Evolutionary conservation across 1,140 invertebrate genomes (phyloP), one percentile per base, ranked within the genome.

Genomic region (Homalodisca vitripennis): DNA sequence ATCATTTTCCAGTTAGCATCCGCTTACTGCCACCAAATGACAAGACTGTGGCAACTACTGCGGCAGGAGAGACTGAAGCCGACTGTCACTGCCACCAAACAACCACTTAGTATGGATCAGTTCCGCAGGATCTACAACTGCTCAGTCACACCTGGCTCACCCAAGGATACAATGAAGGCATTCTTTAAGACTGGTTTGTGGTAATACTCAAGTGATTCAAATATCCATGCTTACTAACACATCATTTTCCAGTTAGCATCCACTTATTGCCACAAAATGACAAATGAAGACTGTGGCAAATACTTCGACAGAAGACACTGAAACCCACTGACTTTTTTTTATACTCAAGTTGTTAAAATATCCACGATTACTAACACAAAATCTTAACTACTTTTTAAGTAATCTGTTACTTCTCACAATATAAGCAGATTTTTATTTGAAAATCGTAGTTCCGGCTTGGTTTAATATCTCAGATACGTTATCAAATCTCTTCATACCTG

Each of bases 91-190:
- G 78, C 77, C 3, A 78, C 78, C 3, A 77, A 76, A 62, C 74
- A 76, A n/a, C 78, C 77, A 60, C 81, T 80, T 67, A 77, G 78
- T 12, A 79, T 79, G 30, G 73, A 72, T 0, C 84, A 91, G 74
- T 91, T 88, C 77, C 86, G 87, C 73, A 77, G 84, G 22, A 81
- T 88, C 53, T 92, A 88, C 76, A 89, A 89, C 69, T 88, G 87
- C 2, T 84, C 83, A 13, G 80, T 89, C 24, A 78, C 89, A 48
- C 89, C 89, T 3, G 88, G 88, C n/a, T 76, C 84, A 57, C 83
- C 87, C 73, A 82, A 82, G 71, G 86, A 86, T 81, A 79, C 74
- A 22, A 75, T 82, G 31, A 74, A 79, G 34, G 76, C 69, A 26
- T 74, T 80, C 55, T 81, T 81, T 47, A 78, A 74, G 0, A 76